Evolutionary conservation across 2,888 invertebrate species (phyloP).

Genomic region (Flexamia atlantica): DNA sequence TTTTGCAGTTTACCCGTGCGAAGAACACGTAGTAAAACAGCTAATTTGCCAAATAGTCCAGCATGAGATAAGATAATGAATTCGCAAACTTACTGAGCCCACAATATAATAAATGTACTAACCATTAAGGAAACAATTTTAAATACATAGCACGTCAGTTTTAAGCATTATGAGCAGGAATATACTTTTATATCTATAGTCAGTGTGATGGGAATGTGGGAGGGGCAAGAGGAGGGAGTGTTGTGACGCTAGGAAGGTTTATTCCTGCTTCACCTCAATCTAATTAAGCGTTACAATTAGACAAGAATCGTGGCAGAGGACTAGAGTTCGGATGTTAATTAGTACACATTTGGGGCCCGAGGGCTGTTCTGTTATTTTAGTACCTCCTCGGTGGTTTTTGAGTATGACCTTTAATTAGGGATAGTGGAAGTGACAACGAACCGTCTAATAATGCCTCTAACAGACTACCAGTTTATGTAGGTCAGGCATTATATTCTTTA

Average conservation of each 20-base stretch:
- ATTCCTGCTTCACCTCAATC: slow-evolving; percentile 23
- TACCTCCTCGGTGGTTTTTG: slow-evolving; percentile 2
- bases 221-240: not conserved
- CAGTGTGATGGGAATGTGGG: not conserved
- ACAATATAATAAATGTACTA: too few species aligned
- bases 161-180: too few species aligned
- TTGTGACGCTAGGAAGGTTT: not conserved
- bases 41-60: too few species aligned
- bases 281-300: slow-evolving; percentile 23
- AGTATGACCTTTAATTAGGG: slow-evolving; percentile 12
- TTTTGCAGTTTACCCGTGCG: too few species aligned
- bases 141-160: too few species aligned
- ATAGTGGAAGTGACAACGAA: not conserved
- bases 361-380: slow-evolving; percentile 14
- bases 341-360: not conserved
- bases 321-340: not conserved
- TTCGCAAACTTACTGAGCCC: too few species aligned
- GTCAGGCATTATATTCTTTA: too few species aligned
- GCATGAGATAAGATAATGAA: too few species aligned
- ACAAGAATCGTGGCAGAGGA: slow-evolving; percentile 19
- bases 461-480: too few species aligned
- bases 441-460: not conserved
- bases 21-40: too few species aligned
- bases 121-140: too few species aligned
- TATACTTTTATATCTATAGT: too few species aligned